A percentile compares a stretch with the other conserved stretches of the same genome.
These are phyloP conservation scores for Cantharis rufa DNA, from an alignment of 2,888 invertebrate genomes.

Conservation along the genomic window DNA sequence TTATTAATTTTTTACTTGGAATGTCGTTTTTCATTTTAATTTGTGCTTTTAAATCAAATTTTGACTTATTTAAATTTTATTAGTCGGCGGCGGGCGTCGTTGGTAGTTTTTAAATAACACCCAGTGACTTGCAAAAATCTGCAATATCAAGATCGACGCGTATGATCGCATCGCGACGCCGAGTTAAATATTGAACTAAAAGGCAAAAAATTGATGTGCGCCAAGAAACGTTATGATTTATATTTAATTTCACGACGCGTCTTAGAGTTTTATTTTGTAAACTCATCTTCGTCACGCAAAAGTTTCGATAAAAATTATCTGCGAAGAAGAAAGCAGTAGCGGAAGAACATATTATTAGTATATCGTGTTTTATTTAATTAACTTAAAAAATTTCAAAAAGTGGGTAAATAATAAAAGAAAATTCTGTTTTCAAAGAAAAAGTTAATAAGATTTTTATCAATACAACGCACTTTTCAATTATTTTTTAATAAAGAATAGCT, in stretches of 20 bases:
- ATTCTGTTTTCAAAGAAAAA: neutral
- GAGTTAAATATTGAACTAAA: neutral
- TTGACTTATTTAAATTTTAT: neutral
- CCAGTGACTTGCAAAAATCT: neutral
- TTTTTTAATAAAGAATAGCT: neutral
- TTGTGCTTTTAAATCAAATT: neutral
- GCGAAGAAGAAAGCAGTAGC: neutral
- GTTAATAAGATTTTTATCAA: neutral
- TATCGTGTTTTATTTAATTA: neutral
- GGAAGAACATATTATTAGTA: neutral
- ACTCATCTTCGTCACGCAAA: neutral
- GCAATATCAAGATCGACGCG: neutral
- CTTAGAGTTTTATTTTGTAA: neutral
- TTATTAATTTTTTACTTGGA: neutral
- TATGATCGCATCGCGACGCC: neutral
- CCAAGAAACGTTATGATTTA: neutral
- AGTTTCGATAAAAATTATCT: neutral
- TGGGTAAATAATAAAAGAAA: neutral
- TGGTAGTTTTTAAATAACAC: neutral
- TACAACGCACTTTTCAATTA: neutral
- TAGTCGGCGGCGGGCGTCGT: neutral
- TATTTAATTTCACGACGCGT: neutral
- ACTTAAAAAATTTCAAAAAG: neutral
- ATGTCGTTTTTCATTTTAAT: neutral
- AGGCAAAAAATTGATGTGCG: neutral